Conservation (phyloP, 2,888 invertebrate genomes). For the Nymphalis c-album region DNA sequence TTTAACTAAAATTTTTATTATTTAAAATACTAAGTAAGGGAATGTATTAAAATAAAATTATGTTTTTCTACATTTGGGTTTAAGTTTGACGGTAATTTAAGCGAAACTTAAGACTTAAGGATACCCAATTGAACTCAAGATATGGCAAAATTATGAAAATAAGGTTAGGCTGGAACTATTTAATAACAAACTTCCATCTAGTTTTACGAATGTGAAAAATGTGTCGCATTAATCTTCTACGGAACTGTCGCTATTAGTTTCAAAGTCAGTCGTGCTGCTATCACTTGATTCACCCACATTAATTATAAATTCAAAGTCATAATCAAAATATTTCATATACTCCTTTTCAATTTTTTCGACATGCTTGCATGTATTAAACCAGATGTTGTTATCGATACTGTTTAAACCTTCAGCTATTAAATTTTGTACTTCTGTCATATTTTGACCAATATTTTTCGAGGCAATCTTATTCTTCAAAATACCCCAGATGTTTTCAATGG, state of each 20-base stretch:
- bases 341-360: conserved; percentile 28
- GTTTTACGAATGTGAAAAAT: conserved; percentile 1
- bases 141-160: too few relatives aligned
- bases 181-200: background rate
- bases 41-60: conserved; percentile 6
- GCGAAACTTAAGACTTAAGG: conserved; percentile 1
- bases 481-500: conserved; percentile 38
- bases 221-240: conserved; percentile 1
- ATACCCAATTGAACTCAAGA: too few relatives aligned
- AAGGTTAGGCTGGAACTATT: too few relatives aligned
- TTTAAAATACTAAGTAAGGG: conserved; percentile 7
- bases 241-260: background rate
- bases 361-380: conserved; percentile 27
- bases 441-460: conserved; percentile 31
- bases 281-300: conserved; percentile 15
- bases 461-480: conserved; percentile 35
- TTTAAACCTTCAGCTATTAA: conserved; percentile 13
- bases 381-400: conserved; percentile 9
- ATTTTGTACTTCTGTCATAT: conserved; percentile 27
- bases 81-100: conserved; percentile 3
- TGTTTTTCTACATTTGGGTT: conserved; percentile 4
- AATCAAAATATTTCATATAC: conserved; percentile 14
- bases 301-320: conserved; percentile 16
- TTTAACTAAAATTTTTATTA: conserved; percentile 3
- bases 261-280: background rate